Conservation (phyloP, 2,888 invertebrate genomes). For the Melinopterus prodromus region DNA sequence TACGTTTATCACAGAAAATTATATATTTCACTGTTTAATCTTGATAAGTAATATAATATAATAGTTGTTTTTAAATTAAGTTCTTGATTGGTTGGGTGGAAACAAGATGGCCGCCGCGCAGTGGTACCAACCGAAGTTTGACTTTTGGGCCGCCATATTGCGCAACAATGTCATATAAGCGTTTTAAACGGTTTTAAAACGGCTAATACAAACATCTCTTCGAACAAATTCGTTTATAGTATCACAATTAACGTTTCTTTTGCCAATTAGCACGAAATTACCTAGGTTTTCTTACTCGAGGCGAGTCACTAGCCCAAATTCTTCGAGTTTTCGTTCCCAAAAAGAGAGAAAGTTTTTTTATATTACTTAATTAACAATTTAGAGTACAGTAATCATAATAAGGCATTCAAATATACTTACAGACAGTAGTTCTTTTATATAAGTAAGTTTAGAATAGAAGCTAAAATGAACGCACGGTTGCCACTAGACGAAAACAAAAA, state of each 20-base stretch:
- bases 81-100: not conserved
- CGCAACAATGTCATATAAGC: not conserved
- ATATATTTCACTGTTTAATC: not conserved
- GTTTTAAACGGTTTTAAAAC: not conserved
- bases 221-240: conserved; percentile 52
- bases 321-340: not conserved
- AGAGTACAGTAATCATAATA: conserved; percentile 28
- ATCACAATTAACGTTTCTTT: conserved; percentile 50
- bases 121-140: not conserved
- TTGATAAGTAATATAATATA: not conserved
- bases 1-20: conserved; percentile 4
- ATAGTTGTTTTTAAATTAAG: not conserved
- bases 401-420: conserved; percentile 36
- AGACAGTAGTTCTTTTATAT: not conserved
- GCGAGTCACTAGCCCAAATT: conserved; percentile 22
- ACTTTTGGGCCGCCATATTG: not conserved
- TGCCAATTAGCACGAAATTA: not conserved
- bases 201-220: conserved; percentile 30
- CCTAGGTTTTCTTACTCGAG: not conserved
- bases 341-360: not conserved
- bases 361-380: not conserved
- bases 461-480: not conserved
- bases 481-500: not conserved
- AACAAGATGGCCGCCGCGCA: not conserved
- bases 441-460: not conserved